phyloP scores from a whole-genome alignment of 1,140 invertebrate genomes.

The Neocloeon triangulifer region DNA sequence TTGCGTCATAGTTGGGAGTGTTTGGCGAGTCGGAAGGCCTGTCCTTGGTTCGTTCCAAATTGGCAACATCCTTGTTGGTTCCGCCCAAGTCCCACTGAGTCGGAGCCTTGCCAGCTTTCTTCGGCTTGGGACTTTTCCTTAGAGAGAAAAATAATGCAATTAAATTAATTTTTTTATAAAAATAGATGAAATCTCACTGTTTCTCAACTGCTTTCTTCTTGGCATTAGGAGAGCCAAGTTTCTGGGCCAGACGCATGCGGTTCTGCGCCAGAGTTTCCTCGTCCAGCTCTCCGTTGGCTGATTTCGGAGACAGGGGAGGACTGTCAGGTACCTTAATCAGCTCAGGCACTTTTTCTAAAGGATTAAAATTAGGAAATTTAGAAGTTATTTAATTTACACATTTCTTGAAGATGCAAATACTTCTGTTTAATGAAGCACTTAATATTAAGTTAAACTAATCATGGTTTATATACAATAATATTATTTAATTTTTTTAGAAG shows the following conservation, averaged over 20 bases:
- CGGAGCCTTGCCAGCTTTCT: constrained; percentile 68
- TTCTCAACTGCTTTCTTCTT: constrained; percentile 11
- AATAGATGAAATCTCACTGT: constrained; percentile 8
- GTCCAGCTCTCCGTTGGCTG: constrained; percentile 8
- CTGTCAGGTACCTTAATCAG: constrained; percentile 6
- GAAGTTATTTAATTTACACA: too few species aligned
- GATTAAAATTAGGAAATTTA: too few species aligned
- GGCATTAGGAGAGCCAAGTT: constrained; percentile 9
- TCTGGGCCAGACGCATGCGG: constrained; percentile 14
- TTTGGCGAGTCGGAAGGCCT: constrained; percentile 30
- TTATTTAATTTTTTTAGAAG: too few species aligned
- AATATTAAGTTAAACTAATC: too few species aligned
- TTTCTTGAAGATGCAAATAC: too few species aligned
- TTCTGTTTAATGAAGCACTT: too few species aligned
- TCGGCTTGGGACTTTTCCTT: constrained; percentile 39
- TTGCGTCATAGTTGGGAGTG: neutral
- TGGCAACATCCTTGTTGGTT: constrained; percentile 47
- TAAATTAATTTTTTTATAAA: too few species aligned
- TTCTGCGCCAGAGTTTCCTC: constrained; percentile 16
- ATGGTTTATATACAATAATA: too few species aligned
- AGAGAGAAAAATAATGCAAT: too few species aligned
- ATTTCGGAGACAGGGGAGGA: constrained; percentile 3
- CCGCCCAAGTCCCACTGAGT: constrained; percentile 77
- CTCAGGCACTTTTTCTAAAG: constrained; percentile 7
- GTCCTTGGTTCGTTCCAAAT: constrained; percentile 66